Evolutionary conservation across 2,113 vertebrate species (phyloP).

Genomic region (Takifugu bimaculatus): DNA sequence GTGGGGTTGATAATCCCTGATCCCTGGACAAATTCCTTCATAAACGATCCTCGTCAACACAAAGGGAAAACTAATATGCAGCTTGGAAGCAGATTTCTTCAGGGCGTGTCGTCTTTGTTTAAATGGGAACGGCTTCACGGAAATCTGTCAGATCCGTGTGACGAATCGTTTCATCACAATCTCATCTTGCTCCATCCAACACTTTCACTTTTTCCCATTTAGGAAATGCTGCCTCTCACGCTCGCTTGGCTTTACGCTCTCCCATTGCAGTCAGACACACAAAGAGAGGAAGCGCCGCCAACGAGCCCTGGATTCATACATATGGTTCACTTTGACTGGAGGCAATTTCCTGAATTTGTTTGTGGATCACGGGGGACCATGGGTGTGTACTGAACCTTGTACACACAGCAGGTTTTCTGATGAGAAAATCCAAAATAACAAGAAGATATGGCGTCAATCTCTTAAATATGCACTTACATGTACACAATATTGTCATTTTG

Average conservation of each 20-base stretch:
- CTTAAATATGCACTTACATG: no score
- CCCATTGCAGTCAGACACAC: slow-evolving; percentile 32
- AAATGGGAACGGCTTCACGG: slow-evolving; percentile 1
- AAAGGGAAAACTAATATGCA: background rate
- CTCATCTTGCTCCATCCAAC: background rate
- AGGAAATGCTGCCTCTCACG: slow-evolving; percentile 23
- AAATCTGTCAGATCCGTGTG: slow-evolving; percentile 5
- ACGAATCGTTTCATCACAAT: background rate
- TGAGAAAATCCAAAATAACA: slow-evolving; percentile 31
- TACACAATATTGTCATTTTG: no score
- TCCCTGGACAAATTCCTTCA: slow-evolving; percentile 14
- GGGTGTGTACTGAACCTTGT: slow-evolving; percentile 32
- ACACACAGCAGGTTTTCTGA: slow-evolving; percentile 21
- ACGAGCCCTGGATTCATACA: slow-evolving; percentile 39
- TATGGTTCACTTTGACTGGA: slow-evolving; percentile 28
- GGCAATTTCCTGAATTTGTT: slow-evolving; percentile 54
- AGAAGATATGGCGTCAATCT: no score
- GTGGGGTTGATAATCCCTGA: background rate
- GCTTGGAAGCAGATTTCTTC: slow-evolving; percentile 18
- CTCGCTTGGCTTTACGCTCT: slow-evolving; percentile 6
- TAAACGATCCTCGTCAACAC: background rate
- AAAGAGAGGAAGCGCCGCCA: slow-evolving; percentile 38
- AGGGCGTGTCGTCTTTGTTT: slow-evolving; percentile 23
- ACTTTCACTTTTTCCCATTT: background rate
- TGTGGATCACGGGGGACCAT: slow-evolving; percentile 39